Conservation (phyloP, 2,888 invertebrate species). For the Diaphora mendica region DNA sequence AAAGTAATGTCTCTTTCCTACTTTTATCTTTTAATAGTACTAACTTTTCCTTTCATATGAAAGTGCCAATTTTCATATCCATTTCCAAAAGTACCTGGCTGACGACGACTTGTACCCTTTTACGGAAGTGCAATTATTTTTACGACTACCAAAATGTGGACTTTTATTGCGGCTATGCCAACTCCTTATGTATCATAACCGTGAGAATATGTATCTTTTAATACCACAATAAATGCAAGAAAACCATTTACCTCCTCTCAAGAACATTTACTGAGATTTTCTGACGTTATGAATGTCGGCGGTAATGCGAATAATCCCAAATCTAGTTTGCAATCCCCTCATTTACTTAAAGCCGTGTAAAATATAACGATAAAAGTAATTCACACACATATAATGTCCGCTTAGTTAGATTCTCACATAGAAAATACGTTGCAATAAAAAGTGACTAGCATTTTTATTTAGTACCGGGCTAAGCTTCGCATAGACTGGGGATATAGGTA, state of each 20-base stretch:
- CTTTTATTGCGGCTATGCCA: not conserved
- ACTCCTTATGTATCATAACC: not conserved
- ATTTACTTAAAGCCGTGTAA: conserved; percentile 1
- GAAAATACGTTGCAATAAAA: not conserved
- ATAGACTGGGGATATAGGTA: not conserved
- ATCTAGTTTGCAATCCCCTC: not conserved
- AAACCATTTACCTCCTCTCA: not conserved
- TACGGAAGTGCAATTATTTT: not conserved
- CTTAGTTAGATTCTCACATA: not conserved
- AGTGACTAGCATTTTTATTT: not conserved
- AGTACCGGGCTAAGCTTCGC: not conserved
- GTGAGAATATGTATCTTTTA: not conserved
- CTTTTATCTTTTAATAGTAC: no score
- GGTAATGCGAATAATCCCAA: not conserved
- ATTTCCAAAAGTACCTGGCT: not conserved
- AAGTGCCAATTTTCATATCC: not conserved
- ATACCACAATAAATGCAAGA: not conserved
- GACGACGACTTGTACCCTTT: not conserved
- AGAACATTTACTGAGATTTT: not conserved
- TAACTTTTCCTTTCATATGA: no score
- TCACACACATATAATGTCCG: not conserved
- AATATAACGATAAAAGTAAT: not conserved
- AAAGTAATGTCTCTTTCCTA: no score
- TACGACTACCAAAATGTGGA: not conserved
- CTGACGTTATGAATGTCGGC: not conserved